phyloP scores from a whole-genome alignment of 2,113 vertebrate genomes.

The Leuciscus idus region DNA sequence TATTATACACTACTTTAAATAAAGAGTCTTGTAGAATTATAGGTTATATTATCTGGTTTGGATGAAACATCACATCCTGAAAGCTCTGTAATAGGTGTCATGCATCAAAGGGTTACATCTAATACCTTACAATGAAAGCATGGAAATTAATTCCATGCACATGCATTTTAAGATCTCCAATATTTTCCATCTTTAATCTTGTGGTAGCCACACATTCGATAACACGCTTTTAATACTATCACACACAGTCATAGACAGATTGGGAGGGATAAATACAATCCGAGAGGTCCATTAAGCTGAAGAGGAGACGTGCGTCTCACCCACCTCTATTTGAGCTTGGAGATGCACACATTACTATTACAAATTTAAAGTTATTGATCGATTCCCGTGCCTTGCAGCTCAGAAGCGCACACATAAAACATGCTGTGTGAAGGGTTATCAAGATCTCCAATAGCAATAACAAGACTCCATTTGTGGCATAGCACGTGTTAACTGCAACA shows the following conservation, averaged over 20 bases:
- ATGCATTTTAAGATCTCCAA: neutral
- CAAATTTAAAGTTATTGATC: conserved; percentile 39
- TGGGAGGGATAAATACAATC: conserved; percentile 43
- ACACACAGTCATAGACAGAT: neutral
- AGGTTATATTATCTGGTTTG: neutral
- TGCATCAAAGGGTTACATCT: neutral
- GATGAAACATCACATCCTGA: neutral
- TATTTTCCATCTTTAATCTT: conserved; percentile 32
- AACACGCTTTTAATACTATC: conserved; percentile 7
- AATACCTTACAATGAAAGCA: neutral
- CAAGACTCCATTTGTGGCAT: neutral
- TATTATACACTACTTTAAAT: too few relatives aligned
- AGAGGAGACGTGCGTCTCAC: conserved; percentile 29
- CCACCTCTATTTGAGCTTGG: conserved; percentile 1
- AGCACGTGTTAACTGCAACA: neutral
- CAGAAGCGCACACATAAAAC: conserved; percentile 8
- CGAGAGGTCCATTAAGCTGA: conserved; percentile 54
- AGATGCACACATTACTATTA: neutral
- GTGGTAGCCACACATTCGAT: neutral
- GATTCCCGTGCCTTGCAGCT: neutral
- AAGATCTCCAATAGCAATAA: neutral
- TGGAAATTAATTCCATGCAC: neutral
- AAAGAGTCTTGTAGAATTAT: neutral
- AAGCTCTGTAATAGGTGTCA: neutral
- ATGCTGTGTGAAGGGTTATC: neutral